Evolutionary conservation across 2,113 vertebrate genomes (phyloP).

Genomic region (Condylura cristata): DNA sequence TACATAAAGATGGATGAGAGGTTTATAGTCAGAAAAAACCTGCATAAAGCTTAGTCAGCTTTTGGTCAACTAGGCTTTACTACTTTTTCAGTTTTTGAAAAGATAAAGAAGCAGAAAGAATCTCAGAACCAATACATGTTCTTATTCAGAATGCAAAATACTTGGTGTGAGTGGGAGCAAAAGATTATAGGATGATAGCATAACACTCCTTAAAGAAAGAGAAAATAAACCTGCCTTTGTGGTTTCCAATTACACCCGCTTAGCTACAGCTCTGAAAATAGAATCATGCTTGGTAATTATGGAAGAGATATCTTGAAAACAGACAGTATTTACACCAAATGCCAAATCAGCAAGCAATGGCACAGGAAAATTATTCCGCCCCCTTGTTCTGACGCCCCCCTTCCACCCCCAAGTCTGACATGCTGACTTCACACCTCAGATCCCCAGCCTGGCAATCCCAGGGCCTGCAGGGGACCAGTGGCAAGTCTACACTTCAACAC

Average conservation of each 20-base stretch:
- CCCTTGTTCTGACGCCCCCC: background rate
- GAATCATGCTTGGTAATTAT: slow-evolving; percentile 63
- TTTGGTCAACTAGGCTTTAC: background rate
- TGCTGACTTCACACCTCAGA: background rate
- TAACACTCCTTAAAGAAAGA: slow-evolving; percentile 26
- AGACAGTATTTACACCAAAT: slow-evolving; percentile 55
- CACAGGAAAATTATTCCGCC: slow-evolving; percentile 2
- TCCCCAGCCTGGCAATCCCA: background rate
- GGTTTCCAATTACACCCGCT: slow-evolving; percentile 60
- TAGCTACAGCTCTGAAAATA: slow-evolving; percentile 64
- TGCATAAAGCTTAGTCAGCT: background rate
- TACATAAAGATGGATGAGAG: background rate
- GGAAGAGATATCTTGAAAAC: slow-evolving; percentile 50
- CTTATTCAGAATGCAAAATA: background rate
- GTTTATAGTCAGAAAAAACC: background rate
- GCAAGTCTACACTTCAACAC: background rate
- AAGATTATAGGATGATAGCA: slow-evolving; percentile 16
- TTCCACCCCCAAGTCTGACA: background rate
- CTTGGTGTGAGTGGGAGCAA: slow-evolving; percentile 19
- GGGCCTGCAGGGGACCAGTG: background rate
- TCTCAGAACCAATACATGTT: background rate
- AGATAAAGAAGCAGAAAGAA: background rate
- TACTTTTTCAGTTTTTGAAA: slow-evolving; percentile 11
- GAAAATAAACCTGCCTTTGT: slow-evolving; percentile 49
- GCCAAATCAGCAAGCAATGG: slow-evolving; percentile 59